Percentiles rank a stretch among this genome's conserved stretches.
phyloP scores from a whole-genome alignment of 2,888 invertebrate species.

The Mimachlamys varia region DNA sequence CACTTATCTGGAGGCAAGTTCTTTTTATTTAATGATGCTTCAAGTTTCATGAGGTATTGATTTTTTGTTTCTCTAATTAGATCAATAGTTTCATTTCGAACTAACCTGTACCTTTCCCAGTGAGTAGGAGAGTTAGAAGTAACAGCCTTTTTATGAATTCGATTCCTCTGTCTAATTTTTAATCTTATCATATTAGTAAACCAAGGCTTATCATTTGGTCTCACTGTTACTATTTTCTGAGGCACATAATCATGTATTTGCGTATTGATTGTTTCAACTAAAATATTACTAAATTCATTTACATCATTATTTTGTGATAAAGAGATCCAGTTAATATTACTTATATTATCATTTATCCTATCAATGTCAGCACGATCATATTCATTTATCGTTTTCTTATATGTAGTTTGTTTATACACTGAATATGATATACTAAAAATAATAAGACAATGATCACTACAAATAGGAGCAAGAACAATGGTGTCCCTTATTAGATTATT shows the following conservation, averaged over 20 bases:
- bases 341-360: not conserved
- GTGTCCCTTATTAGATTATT: too few relatives aligned
- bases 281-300: not conserved
- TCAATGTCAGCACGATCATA: not conserved
- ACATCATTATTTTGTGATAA: not conserved
- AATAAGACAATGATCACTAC: not conserved
- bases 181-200: not conserved
- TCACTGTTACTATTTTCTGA: not conserved
- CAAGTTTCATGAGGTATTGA: not conserved
- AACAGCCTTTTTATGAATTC: not conserved
- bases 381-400: not conserved
- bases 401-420: not conserved
- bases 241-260: not conserved
- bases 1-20: too few relatives aligned
- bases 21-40: not conserved
- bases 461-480: too few relatives aligned
- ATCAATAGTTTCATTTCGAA: not conserved
- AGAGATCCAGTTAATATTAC: not conserved
- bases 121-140: not conserved
- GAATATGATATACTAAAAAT: not conserved
- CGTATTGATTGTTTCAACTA: not conserved
- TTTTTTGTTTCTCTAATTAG: not conserved
- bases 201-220: too few relatives aligned
- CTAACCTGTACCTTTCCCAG: not conserved
- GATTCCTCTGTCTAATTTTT: not conserved